These are phyloP conservation scores for Microplitis deprimator DNA, from an alignment of 2,888 invertebrate species.

Conservation along the genomic window DNA sequence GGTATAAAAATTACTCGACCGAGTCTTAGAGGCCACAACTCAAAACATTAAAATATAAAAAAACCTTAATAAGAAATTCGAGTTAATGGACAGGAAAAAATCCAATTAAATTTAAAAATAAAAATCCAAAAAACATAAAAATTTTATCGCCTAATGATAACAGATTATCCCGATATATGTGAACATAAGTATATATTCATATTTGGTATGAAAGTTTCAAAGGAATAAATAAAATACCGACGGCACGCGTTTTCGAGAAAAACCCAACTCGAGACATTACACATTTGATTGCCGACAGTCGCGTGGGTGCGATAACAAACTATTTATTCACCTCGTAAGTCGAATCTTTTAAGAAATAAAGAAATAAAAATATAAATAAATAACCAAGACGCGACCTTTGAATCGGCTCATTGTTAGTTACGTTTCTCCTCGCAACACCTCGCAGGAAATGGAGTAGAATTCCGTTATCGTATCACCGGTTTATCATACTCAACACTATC, in stretches of 20 bases:
- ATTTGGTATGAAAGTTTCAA: slow-evolving; percentile 1
- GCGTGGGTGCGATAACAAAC: neutral
- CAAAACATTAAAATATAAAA: slow-evolving; percentile 44
- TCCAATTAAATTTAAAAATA: slow-evolving; percentile 33
- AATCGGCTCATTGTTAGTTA: slow-evolving; percentile 60
- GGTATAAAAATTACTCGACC: slow-evolving; percentile 54
- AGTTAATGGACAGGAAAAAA: slow-evolving; percentile 38
- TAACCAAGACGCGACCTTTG: slow-evolving; percentile 45
- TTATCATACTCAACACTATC: too few species aligned
- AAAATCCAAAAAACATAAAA: neutral
- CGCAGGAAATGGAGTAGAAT: slow-evolving; percentile 35
- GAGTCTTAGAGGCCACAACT: slow-evolving; percentile 51
- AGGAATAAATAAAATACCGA: slow-evolving; percentile 26
- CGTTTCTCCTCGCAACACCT: slow-evolving; percentile 32
- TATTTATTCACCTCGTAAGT: neutral
- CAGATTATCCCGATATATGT: neutral
- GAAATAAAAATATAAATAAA: slow-evolving; percentile 14
- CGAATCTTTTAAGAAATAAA: slow-evolving; percentile 26
- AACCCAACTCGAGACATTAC: neutral
- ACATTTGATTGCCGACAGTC: neutral
- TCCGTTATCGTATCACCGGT: too few species aligned
- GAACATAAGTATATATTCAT: neutral
- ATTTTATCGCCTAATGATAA: neutral
- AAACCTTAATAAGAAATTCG: slow-evolving; percentile 41
- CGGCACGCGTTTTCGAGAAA: slow-evolving; percentile 2